Base-by-base conservation (phyloP, 2,113 vertebrate species). In the Heterotis niloticus region DNA sequence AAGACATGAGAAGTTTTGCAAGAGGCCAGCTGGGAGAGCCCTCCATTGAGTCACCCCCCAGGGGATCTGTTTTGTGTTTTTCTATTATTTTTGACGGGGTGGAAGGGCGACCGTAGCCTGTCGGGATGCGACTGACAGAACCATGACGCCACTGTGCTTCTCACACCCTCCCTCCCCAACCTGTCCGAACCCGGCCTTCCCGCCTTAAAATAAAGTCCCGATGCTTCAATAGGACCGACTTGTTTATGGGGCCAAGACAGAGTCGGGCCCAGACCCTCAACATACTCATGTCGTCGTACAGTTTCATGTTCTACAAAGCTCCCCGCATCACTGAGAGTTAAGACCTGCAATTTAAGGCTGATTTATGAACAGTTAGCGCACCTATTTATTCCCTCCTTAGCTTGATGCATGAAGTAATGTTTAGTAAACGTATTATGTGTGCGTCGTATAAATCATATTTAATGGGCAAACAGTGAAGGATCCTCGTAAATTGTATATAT, bases 211-310 rank as follows among this genome's bases (percentile, higher is more conserved):
- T 24, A 59, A 59, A 57, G 85, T 99, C 75, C 91, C 98, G 79
- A 99, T 98, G 88, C 98, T 98, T 90, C 98, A 99, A 12, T 96
- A 99, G 89, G 99, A 99, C 90, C 98, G 98, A 84, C 90, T 99
- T 90, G 89, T 89, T 1, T 99, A 99, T 89, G 96, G 94, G 92
- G 86, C 89, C 95, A 95, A 86, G 93, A 98, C 72, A 91, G 96
- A 71, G 96, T 44, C 34, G 34, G 34, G 34, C 3, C 34, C 34
- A 44, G 34, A 44, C 62, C 9, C 1, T 16, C 24, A 0, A n/a
- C 5, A 14, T 74, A 20, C 20, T 59, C 26, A 64, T 16, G 16
- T n/a, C 64, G 5, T 11, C 23, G 59, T 62, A 3, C 34, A 7
- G 34, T 44, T 7, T 44, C 20, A 13, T 62, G 20, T 12, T 13